phyloP scores from a whole-genome alignment of 2,888 invertebrate genomes.

The Hypsopygia costalis region DNA sequence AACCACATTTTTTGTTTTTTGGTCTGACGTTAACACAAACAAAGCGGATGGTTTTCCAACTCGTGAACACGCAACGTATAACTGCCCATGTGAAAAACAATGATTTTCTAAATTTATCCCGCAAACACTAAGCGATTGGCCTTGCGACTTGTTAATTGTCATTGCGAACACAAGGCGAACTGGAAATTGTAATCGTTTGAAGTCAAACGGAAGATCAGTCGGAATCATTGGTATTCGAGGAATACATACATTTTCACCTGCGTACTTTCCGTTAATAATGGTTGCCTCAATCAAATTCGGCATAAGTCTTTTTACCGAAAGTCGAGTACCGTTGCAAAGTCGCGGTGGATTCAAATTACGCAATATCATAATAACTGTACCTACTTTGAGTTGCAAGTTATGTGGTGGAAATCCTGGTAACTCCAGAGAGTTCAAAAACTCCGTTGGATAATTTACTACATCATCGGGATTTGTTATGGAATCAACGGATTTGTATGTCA shows the following conservation, averaged over 20 bases:
- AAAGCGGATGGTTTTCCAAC: too few species aligned
- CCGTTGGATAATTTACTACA: too few species aligned
- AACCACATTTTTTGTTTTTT: too few species aligned
- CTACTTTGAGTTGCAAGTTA: constrained; percentile 18
- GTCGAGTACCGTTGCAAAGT: constrained; percentile 25
- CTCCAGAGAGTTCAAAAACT: too few species aligned
- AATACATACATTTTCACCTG: constrained; percentile 23
- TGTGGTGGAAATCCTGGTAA: constrained; percentile 15
- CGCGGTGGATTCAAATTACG: constrained; percentile 23
- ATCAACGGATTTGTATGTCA: too few species aligned
- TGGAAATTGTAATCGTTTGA: constrained; percentile 18
- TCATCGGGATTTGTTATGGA: too few species aligned
- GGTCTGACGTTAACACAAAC: too few species aligned
- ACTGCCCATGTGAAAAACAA: constrained; percentile 17
- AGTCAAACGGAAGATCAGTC: constrained; percentile 2
- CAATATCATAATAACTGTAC: constrained; percentile 14
- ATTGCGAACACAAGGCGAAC: constrained; percentile 17
- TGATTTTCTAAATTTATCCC: constrained; percentile 18
- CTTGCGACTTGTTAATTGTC: constrained; percentile 21
- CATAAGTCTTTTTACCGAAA: constrained; percentile 14
- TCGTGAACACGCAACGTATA: constrained; percentile 13
- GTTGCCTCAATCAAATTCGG: constrained; percentile 13
- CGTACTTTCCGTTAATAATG: constrained; percentile 15
- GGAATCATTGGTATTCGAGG: constrained; percentile 23
- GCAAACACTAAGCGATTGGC: constrained; percentile 14